Percentiles rank a stretch among this genome's conserved stretches.
Conservation (phyloP, 2,113 vertebrate species). For the Ammodytes dubius region DNA sequence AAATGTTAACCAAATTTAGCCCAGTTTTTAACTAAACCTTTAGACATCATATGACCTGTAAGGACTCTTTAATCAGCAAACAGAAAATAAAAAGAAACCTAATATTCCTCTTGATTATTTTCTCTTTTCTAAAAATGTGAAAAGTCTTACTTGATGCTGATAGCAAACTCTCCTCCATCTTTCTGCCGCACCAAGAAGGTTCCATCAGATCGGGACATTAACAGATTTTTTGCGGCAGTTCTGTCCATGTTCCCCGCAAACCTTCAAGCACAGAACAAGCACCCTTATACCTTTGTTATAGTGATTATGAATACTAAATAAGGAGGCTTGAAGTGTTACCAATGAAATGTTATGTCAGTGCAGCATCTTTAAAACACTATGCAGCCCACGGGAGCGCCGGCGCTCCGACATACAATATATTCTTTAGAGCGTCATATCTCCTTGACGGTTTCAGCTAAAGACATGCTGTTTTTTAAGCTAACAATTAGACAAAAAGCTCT, state of each 20-base stretch:
- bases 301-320: not conserved
- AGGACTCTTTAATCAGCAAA: not conserved
- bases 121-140: not conserved
- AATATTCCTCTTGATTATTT: not conserved
- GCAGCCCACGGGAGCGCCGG: too few relatives aligned
- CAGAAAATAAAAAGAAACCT: not conserved
- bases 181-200: constrained; percentile 94
- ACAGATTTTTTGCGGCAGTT: constrained; percentile 85
- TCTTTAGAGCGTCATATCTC: too few relatives aligned
- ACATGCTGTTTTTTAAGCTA: too few relatives aligned
- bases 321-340: not conserved
- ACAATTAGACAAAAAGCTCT: too few relatives aligned
- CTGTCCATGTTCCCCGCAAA: constrained; percentile 93
- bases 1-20: not conserved
- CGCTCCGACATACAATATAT: too few relatives aligned
- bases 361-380: not conserved
- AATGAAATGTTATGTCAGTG: not conserved
- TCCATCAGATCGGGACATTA: constrained; percentile 89
- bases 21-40: not conserved
- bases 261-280: constrained; percentile 78
- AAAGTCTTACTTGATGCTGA: constrained; percentile 92
- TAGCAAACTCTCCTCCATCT: constrained; percentile 91
- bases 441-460: too few relatives aligned
- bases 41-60: not conserved
- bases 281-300: not conserved